Conservation (phyloP, 1,140 invertebrate genomes). For the Vanessa tameamea region DNA sequence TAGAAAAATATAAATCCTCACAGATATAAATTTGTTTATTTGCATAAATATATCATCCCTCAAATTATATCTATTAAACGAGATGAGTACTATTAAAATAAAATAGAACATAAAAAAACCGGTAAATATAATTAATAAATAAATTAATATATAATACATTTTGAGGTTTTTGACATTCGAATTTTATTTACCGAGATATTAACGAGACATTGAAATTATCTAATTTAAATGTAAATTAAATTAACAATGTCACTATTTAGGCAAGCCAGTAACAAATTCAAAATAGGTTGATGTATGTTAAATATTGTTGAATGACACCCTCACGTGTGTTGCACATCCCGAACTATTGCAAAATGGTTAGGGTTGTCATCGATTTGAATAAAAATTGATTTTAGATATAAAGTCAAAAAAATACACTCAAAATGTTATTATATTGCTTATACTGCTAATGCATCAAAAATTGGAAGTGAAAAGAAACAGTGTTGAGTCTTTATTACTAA, state of each 20-base stretch:
- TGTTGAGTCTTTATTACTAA: no score
- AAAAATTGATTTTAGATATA: not conserved
- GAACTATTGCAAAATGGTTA: slow-evolving; percentile 46
- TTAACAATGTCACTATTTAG: slow-evolving; percentile 30
- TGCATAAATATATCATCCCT: no score
- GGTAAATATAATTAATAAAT: slow-evolving; percentile 9
- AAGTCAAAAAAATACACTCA: not conserved
- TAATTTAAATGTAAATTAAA: slow-evolving; percentile 27
- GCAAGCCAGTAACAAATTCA: slow-evolving; percentile 33
- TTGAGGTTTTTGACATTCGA: not conserved
- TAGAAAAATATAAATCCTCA: no score
- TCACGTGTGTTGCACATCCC: slow-evolving; percentile 40
- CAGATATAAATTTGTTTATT: no score
- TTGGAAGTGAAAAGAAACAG: no score
- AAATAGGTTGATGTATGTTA: slow-evolving; percentile 48
- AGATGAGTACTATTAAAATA: no score
- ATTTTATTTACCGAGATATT: slow-evolving; percentile 7
- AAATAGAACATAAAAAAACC: no score
- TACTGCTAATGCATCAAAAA: no score
- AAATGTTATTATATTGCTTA: not conserved
- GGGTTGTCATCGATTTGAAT: slow-evolving; percentile 16
- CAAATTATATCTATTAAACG: no score
- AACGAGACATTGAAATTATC: slow-evolving; percentile 14
- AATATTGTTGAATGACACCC: slow-evolving; percentile 52
- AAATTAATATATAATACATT: not conserved